Evolutionary conservation across 2,113 vertebrate genomes (phyloP), one percentile per base, ranked within the genome.

Genomic region (Euleptes europaea): DNA sequence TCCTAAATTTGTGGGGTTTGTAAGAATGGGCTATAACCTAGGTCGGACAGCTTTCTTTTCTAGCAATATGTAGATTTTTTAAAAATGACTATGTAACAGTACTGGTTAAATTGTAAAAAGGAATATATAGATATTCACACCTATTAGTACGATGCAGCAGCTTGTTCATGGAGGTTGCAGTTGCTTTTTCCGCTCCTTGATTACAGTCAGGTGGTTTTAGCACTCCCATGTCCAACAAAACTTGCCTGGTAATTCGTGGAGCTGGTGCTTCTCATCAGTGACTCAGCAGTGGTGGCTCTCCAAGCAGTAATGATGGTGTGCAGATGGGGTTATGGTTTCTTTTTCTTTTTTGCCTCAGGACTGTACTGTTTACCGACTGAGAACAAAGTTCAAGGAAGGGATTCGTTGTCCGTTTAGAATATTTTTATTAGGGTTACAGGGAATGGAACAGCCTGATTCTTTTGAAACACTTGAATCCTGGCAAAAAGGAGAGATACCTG

Each of bases 381-480:
- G 57, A 31, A 4, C 2, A 80, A 74, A 67, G 60, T 15, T 65
- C 14, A n/a, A 44, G 57, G 66, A 80, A 35, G 35, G 33, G 33
- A 67, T 80, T 51, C 12, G 6, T 26, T 10, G 7, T 12, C 11
- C 66, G 51, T 83, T 42, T 71, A 87, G 13, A 31, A 23, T 17
- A 3, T 54, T 54, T 54, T 54, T 57, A 75, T 47, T 49, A 66
- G 4, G 47, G 28, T 75, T 33, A 44, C 12, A 38, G n/a, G 23
- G 42, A 66, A 69, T 26, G 13, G 47, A 66, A 77, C 33, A 3
- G 47, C 75, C 69, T 54, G 21, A 57, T 77, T 78, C 23, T 70
- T 78, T 70, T 91, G 83, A 93, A 92, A 91, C 90, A 81, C 90
- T 84, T 92, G 88, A 89, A 82, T 49, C 33, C 75, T 89, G 88